These are phyloP conservation scores for Carterocephalus palaemon DNA, from an alignment of 2,888 invertebrate species.

Conservation along the genomic window DNA sequence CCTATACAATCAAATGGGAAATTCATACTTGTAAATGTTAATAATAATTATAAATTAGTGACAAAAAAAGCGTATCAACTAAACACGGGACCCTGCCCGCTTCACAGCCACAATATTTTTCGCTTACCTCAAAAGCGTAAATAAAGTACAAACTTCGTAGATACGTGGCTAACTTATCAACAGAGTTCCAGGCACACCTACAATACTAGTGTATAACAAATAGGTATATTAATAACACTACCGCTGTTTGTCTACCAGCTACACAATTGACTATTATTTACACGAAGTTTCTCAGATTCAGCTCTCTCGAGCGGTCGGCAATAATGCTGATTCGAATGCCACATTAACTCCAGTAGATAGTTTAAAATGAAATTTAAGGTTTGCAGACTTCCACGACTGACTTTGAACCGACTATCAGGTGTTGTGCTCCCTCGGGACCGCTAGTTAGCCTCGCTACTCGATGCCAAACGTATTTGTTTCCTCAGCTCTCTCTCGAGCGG, in stretches of 20 bases:
- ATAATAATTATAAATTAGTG: constrained; percentile 66
- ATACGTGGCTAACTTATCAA: constrained; percentile 51
- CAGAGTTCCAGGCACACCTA: constrained; percentile 44
- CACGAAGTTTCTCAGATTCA: too few relatives aligned
- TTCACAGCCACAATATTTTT: constrained; percentile 76
- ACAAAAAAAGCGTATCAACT: constrained; percentile 70
- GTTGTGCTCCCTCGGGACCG: too few relatives aligned
- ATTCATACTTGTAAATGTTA: constrained; percentile 17
- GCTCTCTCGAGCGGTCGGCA: too few relatives aligned
- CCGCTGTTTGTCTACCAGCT: constrained; percentile 51
- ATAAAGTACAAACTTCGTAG: constrained; percentile 61
- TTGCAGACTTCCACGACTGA: too few relatives aligned
- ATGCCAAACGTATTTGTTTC: too few relatives aligned
- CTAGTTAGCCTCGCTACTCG: too few relatives aligned
- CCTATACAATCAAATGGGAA: not conserved
- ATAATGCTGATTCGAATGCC: too few relatives aligned
- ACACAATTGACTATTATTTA: constrained; percentile 65
- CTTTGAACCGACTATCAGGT: too few relatives aligned
- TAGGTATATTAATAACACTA: constrained; percentile 39
- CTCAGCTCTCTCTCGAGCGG: too few relatives aligned
- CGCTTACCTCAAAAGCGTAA: constrained; percentile 67
- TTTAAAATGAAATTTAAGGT: too few relatives aligned
- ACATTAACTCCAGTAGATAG: too few relatives aligned
- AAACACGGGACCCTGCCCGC: constrained; percentile 55
- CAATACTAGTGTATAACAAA: constrained; percentile 38